phyloP scores from a whole-genome alignment of 2,113 vertebrate genomes.

The Albula goreensis region DNA sequence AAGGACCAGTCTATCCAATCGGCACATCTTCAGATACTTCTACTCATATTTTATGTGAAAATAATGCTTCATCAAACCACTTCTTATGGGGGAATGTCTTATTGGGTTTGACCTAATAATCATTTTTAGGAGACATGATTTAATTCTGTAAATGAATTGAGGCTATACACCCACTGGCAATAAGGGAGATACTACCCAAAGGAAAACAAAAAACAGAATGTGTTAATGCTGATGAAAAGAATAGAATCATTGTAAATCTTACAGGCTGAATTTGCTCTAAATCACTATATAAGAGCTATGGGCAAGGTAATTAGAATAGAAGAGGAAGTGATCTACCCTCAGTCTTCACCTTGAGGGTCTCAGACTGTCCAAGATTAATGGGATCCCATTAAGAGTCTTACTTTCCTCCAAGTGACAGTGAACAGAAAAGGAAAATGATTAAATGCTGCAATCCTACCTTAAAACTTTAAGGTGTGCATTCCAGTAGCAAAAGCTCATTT shows the following conservation, averaged over 20 bases:
- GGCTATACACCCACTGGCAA: neutral
- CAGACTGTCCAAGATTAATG: neutral
- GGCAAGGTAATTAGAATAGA: neutral
- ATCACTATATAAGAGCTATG: neutral
- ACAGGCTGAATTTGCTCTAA: neutral
- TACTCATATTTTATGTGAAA: neutral
- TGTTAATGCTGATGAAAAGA: neutral
- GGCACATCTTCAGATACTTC: neutral
- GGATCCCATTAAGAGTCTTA: neutral
- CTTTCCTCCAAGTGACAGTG: neutral
- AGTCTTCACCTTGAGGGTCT: neutral
- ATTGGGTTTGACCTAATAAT: neutral
- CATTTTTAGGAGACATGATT: neutral
- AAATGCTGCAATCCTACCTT: neutral
- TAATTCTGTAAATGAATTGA: neutral
- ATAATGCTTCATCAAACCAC: neutral
- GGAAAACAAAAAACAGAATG: neutral
- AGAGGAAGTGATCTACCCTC: neutral
- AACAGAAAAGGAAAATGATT: neutral
- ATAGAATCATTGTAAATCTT: neutral
- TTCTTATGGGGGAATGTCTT: neutral
- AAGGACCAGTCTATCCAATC: neutral
- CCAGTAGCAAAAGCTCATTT: neutral
- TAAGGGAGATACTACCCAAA: neutral
- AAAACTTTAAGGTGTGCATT: neutral